Base-by-base conservation (phyloP, 2,888 invertebrate species). In the Drosophila testacea region DNA sequence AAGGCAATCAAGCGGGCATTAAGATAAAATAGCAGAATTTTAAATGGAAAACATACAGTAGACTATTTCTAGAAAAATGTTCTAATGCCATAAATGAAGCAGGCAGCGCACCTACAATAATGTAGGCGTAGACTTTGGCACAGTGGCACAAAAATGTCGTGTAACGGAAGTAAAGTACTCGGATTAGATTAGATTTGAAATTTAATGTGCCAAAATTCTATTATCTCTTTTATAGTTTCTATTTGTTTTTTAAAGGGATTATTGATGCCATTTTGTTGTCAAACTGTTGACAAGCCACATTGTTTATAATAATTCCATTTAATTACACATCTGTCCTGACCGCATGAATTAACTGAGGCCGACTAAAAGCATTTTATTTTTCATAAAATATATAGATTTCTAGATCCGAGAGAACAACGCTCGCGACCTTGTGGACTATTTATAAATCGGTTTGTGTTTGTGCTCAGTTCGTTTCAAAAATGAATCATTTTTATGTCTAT, bases 401-500 rank as follows among this genome's bases (percentile, higher is more conserved):
- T 57, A 62, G 63, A 62, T 70, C 41, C 44, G 57, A 57, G 68
- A 65, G 65, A 47, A 61, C 34, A 78, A 65, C 39, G 42, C 82
- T 77, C 55, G 10, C 69, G 74, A 88, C 88, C 83, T 83, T 83
- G 85, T 57, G 16, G 41, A n/a, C 83, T 83, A 83, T 88, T 85
- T 72, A 69, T 85, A 83, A 77, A 42, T 48, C 13, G 59, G 64
- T 52, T 68, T 62, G 67, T 81, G 30, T 70, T 71, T 69, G 54
- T 52, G 59, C 39, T 47, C 57, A 13, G 57, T 30, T 66, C 36
- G 39, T 50, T 70, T 63, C 64, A 67, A 51, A 81, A 68, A 82
- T 79, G 77, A 84, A 82, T 85, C 80, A 82, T 77, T 82, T 80
- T 77, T 48, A 82, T 63, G 67, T 41, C 55, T 10, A 47, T 13